Evolutionary conservation across 2,113 vertebrate species (phyloP).

Genomic region (Atherinomorus stipes): DNA sequence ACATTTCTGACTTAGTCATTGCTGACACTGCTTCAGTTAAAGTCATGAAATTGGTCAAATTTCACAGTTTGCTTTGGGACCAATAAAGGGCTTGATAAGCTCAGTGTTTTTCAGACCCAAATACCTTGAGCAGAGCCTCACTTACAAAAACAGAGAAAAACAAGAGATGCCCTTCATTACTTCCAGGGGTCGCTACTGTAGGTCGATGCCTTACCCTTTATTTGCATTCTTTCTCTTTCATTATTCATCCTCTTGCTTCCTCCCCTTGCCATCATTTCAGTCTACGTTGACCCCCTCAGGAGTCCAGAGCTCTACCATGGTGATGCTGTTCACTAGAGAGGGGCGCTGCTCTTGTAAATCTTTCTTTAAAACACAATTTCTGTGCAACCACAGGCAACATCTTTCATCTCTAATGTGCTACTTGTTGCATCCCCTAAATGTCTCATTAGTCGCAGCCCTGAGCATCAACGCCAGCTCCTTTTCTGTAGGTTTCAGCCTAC

Average conservation of each 20-base stretch:
- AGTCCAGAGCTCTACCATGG: constrained; percentile 68
- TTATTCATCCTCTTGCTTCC: constrained; percentile 23
- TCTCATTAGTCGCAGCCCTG: constrained; percentile 21
- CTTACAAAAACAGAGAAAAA: constrained; percentile 18
- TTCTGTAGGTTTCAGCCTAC: background rate
- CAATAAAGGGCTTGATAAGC: background rate
- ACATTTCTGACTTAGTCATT: no score
- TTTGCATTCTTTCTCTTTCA: constrained; percentile 39
- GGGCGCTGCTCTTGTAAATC: constrained; percentile 55
- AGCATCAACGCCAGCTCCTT: constrained; percentile 25
- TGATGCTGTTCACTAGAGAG: constrained; percentile 56
- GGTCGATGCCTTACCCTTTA: constrained; percentile 15
- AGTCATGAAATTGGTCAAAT: background rate
- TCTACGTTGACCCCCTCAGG: constrained; percentile 15
- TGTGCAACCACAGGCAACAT: constrained; percentile 17
- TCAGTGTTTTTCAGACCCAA: background rate
- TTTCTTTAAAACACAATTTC: constrained; percentile 40
- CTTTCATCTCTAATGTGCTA: background rate
- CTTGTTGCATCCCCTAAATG: constrained; percentile 25
- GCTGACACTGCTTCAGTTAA: no score
- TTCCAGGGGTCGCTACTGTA: constrained; percentile 9
- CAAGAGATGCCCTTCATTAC: constrained; percentile 10
- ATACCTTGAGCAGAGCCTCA: background rate
- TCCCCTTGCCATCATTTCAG: constrained; percentile 23
- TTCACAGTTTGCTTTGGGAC: background rate